Conservation (phyloP, 2,888 invertebrate species). For the Parnassius glacialis region DNA sequence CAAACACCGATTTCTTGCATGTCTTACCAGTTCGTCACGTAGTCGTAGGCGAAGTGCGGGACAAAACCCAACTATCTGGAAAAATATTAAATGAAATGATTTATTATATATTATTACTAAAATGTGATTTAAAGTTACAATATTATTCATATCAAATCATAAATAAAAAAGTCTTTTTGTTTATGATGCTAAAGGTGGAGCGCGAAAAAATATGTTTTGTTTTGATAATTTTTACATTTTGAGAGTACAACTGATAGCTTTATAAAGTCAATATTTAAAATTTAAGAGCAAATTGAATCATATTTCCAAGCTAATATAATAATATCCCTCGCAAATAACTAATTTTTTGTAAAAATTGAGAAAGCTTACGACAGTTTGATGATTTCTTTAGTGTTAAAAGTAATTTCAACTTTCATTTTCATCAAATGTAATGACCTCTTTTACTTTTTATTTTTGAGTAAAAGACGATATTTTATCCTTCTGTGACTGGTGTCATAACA, state of each 20-base stretch:
- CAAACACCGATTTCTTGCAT: no score
- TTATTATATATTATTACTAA: no score
- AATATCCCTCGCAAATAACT: constrained; percentile 3
- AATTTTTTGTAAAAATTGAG: constrained; percentile 6
- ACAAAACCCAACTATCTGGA: no score
- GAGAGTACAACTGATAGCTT: background rate
- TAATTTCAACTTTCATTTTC: constrained; percentile 15
- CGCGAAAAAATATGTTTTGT: background rate
- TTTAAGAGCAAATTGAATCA: background rate
- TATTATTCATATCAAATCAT: background rate
- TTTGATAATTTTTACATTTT: constrained; percentile 8
- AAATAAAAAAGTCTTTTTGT: no score
- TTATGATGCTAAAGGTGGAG: no score
- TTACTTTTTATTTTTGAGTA: constrained; percentile 9
- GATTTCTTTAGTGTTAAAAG: constrained; percentile 20
- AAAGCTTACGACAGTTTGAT: constrained; percentile 15
- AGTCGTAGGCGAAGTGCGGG: no score
- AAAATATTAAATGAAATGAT: no score
- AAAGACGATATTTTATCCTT: constrained; percentile 3
- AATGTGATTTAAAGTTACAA: no score
- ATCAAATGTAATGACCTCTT: constrained; percentile 9
- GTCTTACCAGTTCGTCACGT: no score
- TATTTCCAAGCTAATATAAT: constrained; percentile 10
- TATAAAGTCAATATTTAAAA: no score
- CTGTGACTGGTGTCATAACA: background rate